These are phyloP conservation scores for Smutsia gigantea DNA, from an alignment of 2,797 vertebrate species.

Conservation along the genomic window DNA sequence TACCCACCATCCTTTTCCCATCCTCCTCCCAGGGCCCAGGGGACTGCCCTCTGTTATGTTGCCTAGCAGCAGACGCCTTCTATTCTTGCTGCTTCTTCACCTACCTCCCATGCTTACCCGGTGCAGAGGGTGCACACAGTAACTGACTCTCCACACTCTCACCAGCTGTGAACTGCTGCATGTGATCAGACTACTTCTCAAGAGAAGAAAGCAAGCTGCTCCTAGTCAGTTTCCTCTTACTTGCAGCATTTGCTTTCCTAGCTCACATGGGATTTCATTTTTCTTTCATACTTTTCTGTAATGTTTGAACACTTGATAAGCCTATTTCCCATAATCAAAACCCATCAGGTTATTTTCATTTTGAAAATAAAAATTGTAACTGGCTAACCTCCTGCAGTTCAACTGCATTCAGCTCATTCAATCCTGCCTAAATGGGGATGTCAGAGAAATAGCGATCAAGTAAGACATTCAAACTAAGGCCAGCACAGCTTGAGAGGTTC, in stretches of 20 bases:
- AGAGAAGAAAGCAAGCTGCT: not conserved
- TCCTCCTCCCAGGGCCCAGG: not conserved
- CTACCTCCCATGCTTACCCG: not conserved
- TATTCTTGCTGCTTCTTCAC: not conserved
- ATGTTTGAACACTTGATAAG: not conserved
- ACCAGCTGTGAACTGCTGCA: not conserved
- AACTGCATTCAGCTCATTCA: not conserved
- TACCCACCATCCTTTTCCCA: not conserved
- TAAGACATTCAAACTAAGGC: not conserved
- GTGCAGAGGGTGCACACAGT: not conserved
- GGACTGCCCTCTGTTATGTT: not conserved
- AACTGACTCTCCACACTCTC: not conserved
- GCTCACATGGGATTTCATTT: not conserved
- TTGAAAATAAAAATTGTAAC: not conserved
- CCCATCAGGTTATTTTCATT: not conserved
- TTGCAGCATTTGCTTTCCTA: not conserved
- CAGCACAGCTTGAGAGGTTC: not conserved
- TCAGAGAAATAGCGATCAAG: not conserved
- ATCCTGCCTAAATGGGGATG: not conserved
- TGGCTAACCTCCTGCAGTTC: not conserved
- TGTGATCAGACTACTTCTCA: not conserved
- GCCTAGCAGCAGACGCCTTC: not conserved
- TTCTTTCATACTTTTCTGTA: not conserved
- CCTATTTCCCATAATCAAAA: not conserved
- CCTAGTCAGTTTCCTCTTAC: not conserved